Percentiles rank a stretch among this genome's conserved stretches.
Evolutionary conservation across 2,113 vertebrate genomes (phyloP).

Genomic region (Phyllostomus hastatus): DNA sequence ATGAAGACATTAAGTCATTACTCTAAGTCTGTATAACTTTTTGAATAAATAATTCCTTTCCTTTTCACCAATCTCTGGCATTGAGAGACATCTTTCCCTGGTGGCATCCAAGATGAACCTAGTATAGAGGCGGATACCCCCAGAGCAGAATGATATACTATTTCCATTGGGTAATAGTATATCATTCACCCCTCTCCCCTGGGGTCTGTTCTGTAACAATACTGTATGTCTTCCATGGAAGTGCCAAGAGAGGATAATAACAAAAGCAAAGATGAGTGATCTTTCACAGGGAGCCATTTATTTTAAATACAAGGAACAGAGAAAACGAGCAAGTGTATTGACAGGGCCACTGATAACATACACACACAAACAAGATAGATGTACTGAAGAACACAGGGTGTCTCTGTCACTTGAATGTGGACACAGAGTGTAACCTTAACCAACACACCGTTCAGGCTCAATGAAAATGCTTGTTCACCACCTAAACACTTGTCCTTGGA

Average conservation of each 20-base stretch:
- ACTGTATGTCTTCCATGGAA: not conserved
- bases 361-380: not conserved
- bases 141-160: too few species aligned
- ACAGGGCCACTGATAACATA: not conserved
- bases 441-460: not conserved
- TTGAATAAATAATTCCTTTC: too few species aligned
- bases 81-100: too few species aligned
- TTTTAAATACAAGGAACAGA: not conserved
- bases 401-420: not conserved
- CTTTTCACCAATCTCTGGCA: too few species aligned
- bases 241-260: not conserved
- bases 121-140: too few species aligned
- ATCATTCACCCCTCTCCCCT: too few species aligned
- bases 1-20: too few species aligned
- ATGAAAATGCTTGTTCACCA: not conserved
- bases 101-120: too few species aligned
- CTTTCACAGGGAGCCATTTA: not conserved
- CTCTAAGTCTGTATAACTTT: too few species aligned
- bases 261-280: not conserved
- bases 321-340: not conserved
- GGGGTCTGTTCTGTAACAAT: too few species aligned
- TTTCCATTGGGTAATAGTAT: too few species aligned
- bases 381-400: not conserved
- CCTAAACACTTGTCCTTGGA: not conserved
- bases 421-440: not conserved